These are phyloP conservation scores for Larimichthys crocea DNA, from an alignment of 2,113 vertebrate species.

Conservation along the genomic window DNA sequence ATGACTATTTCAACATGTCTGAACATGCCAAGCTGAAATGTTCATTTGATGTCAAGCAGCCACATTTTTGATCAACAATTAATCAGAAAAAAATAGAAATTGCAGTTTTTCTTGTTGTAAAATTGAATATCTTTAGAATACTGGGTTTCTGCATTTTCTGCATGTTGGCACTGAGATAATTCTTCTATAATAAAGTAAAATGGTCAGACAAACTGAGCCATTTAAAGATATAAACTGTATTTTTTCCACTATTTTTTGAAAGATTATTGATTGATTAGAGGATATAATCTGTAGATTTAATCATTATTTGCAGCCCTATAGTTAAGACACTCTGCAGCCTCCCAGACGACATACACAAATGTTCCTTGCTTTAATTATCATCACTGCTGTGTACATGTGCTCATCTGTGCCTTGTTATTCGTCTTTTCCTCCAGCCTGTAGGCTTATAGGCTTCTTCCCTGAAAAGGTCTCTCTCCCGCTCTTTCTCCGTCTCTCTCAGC, in stretches of 20 bases:
- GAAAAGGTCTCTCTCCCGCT: conserved; percentile 53
- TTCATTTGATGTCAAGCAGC: neutral
- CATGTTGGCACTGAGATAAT: neutral
- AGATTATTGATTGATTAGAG: neutral
- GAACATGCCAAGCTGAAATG: neutral
- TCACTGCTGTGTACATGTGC: conserved; percentile 10
- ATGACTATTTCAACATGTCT: neutral
- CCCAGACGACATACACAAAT: neutral
- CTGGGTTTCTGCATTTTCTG: neutral
- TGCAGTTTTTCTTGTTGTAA: neutral
- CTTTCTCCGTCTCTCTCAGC: conserved; percentile 61
- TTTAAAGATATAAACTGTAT: neutral
- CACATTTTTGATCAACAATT: neutral
- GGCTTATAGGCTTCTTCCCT: conserved; percentile 30
- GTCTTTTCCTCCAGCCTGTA: conserved; percentile 14
- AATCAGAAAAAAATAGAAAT: neutral
- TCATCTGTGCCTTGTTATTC: conserved; percentile 29
- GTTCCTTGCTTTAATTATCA: conserved; percentile 29
- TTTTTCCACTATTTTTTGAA: neutral
- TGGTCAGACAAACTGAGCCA: neutral
- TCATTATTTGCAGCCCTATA: neutral
- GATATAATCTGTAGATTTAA: neutral
- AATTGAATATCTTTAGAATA: neutral
- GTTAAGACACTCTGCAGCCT: neutral
- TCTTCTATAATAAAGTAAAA: neutral